Evolutionary conservation across 1,140 invertebrate genomes (phyloP), one percentile per base, ranked within the genome.

Genomic region (Diabrotica virgifera): DNA sequence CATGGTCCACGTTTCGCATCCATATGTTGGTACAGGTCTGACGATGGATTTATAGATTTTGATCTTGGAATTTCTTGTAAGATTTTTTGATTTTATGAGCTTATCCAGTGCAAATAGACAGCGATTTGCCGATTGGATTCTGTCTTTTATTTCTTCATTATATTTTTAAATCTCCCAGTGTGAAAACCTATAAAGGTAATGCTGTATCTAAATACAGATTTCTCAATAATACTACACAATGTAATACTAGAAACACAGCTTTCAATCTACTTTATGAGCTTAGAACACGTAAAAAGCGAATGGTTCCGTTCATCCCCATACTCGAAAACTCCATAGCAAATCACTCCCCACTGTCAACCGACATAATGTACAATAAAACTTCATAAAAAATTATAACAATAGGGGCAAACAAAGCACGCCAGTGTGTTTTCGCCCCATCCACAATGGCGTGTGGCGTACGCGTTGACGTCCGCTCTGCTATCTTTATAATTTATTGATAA

Each of bases 261-360:
- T 46, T 46, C 11, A 4, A 46, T 5, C 11, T 46, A 46, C n/a
- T n/a, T 10, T 10, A n/a, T 46, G n/a, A 46, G n/a, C 40, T n/a
- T 10, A 46, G 6, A 46, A 46, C 40, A 46, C 40, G 40, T 46
- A 46, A 46, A 46, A 46, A 46, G 40, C 40, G n/a, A 46, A 4
- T 10, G 5, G 40, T 46, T 10, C 40, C 62, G 38, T 50, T 38
- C 65, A 50, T 63, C 61, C 65, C 65, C 61, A 52, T 58, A 67
- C 65, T 67, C 58, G 65, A 67, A 57, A n/a, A 38, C 56, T 52
- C 59, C 61, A 62, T 63, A 55, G 40, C 61, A 52, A 59, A 59
- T 67, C 65, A 67, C 65, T 67, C 65, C 65, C 65, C 53, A 63
- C 61, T 67, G 62, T 67, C 65, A 67, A 46, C 46, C 56, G 56